Evolutionary conservation across 2,888 invertebrate species (phyloP).

Genomic region (Protophormia terraenovae): DNA sequence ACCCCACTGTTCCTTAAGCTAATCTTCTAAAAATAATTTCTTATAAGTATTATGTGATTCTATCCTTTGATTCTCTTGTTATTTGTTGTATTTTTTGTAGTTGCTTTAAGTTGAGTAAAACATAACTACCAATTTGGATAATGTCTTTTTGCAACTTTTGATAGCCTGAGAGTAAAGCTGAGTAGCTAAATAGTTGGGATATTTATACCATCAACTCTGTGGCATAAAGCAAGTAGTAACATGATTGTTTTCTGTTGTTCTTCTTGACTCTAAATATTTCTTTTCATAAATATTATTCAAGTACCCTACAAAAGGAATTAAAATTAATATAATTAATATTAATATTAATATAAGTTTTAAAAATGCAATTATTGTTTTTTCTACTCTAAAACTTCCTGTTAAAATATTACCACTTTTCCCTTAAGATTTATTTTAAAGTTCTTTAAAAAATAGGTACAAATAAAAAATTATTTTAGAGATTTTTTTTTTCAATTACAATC

Average conservation of each 20-base stretch:
- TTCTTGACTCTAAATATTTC: not conserved
- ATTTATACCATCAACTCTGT: not conserved
- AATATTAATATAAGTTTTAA: no score
- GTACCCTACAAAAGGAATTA: not conserved
- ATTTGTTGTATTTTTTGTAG: not conserved
- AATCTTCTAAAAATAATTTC: constrained; percentile 4
- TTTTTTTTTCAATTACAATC: no score
- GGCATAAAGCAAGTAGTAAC: constrained; percentile 14
- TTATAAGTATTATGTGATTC: constrained; percentile 9
- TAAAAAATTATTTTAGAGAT: no score
- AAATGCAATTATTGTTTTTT: no score
- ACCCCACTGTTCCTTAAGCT: not conserved
- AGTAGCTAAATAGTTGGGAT: constrained; percentile 21
- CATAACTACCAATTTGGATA: constrained; percentile 52
- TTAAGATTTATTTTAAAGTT: no score
- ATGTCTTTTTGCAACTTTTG: constrained; percentile 39
- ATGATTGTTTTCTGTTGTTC: constrained; percentile 21
- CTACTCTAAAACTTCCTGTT: no score
- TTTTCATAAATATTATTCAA: not conserved
- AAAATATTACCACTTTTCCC: no score
- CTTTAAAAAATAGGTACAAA: no score
- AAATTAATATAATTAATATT: no score
- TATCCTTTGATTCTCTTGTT: no score
- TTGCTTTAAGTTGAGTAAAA: constrained; percentile 9
- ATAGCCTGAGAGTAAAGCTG: constrained; percentile 36